Evolutionary conservation across 2,797 vertebrate species (phyloP), one percentile per base, ranked within the genome.

Genomic region (Periophthalmus magnuspinnatus): DNA sequence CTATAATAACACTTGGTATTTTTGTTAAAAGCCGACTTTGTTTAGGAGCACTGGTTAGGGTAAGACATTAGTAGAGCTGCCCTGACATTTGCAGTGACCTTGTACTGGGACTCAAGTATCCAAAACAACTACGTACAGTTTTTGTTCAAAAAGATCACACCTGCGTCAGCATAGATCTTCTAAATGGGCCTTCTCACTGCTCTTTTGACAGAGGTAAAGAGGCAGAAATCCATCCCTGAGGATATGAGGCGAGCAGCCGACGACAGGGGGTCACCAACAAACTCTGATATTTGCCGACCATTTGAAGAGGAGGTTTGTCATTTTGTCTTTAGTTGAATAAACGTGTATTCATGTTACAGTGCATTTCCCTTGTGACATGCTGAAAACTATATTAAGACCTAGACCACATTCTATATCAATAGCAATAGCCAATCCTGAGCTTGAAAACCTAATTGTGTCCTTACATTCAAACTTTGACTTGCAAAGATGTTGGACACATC

Each of bases 231-330:
- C 83, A 92, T 95, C 83, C 95, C 97, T 71, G 97, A 98, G 91
- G 97, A 98, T 90, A 93, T 94, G 93, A 96, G 93, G 92, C 95
- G 90, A 90, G 89, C 91, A 62, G 94, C 92, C 81, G 96, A 97
- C 90, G 96, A 96, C 83, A 91, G 94, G 83, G 90, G 91, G 74
- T 93, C 92, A 75, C 94, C 93, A 78, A 92, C 91, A 63, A 96
- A 98, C 78, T 81, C 93, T 75, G 96, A 96, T 83, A 67, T 90
- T 57, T 95, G 91, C 90, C 93, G 95, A 90, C 95, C 95, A 64
- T 95, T 94, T 88, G 97, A 99, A 94, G 97, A 99, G 89, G 97
- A 98, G 97, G 97, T 98, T 84, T 93, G 92, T 94, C 8, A 0
- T 55, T 41, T 70, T 41, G 9, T 7, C 41, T 45, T 45, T 16